Evolutionary conservation across 2,888 invertebrate genomes (phyloP), one percentile per base, ranked within the genome.

Genomic region (Caenorhabditis sulstoni): DNA sequence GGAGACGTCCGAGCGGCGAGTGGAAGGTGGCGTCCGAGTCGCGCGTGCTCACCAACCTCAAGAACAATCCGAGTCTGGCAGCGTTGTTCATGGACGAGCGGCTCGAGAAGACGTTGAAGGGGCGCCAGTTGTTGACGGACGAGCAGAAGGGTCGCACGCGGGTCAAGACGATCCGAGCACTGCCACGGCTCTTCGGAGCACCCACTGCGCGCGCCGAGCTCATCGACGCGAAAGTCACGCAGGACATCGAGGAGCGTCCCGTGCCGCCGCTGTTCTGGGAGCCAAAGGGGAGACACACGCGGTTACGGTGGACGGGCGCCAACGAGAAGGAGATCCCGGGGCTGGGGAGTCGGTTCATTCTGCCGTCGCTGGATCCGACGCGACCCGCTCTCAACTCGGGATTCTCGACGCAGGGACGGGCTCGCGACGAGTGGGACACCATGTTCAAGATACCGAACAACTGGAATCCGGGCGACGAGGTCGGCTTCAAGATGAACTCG

Each of bases 281-380:
- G 49, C 87, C 86, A 16, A 86, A 84, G 39, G 87, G 87, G 16
- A 67, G 81, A 16, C 87, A 87, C 68, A 87, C 87, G 1, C 61
- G 87, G 1, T 45, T 87, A 16, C 77, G 87, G 22, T 87, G 87
- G 87, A 87, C 86, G 7, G 86, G 86, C n/a, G 87, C 87, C 18
- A 86, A 84, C 18, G 87, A 87, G 47, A 82, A 71, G 47, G 87
- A 87, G 47, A 85, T 87, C 44, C 85, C 86, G 0, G 87, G 86
- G 9, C 45, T 86, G 8, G 84, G 80, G 52, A 55, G 73, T 44
- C 67, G 85, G 12, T 81, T 87, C 76, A 83, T 87, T 12, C 74
- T 87, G n/a, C 87, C 87, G 11, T 87, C 87, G 3, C 65, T 87
- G 11, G 87, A 87, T 62, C 87, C 87, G 7, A 87, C 87, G 9